These are phyloP conservation scores for Ptycholaimellus sp. DNA, from an alignment of 2,888 invertebrate genomes.

Conservation along the genomic window DNA sequence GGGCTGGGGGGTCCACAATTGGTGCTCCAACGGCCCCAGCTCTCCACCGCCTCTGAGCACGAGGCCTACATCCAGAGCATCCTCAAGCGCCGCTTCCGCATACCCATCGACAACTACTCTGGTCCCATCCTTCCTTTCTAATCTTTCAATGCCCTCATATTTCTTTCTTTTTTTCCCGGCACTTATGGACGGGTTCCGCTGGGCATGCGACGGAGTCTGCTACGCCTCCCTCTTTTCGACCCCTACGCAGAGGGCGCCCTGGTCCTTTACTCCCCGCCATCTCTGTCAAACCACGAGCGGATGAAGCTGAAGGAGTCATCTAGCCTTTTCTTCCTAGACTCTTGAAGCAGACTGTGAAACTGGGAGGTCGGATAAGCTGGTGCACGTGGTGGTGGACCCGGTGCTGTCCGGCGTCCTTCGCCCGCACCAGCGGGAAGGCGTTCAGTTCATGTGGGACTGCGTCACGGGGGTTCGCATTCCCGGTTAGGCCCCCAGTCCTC, in stretches of 20 bases:
- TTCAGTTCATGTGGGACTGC: constrained; percentile 96
- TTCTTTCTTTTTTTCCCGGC: too few species aligned
- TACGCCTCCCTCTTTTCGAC: constrained; percentile 16
- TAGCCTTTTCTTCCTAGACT: too few species aligned
- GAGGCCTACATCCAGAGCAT: constrained; percentile 58
- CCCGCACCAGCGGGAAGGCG: constrained; percentile 95
- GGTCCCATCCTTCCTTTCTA: too few species aligned
- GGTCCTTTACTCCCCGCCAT: constrained; percentile 59
- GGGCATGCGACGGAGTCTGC: constrained; percentile 14
- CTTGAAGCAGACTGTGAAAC: too few species aligned
- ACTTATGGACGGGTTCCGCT: constrained; percentile 7
- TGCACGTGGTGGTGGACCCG: constrained; percentile 94
- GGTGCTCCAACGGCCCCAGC: too few species aligned
- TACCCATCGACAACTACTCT: constrained; percentile 71
- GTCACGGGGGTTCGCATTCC: constrained; percentile 67
- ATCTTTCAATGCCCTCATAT: too few species aligned
- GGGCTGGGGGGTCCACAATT: too few species aligned
- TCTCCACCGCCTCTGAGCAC: constrained; percentile 29
- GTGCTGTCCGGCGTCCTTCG: constrained; percentile 60
- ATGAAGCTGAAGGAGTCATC: constrained; percentile 51
- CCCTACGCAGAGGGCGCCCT: constrained; percentile 30
- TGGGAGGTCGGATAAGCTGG: too few species aligned
- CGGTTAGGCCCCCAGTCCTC: too few species aligned
- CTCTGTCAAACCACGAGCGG: constrained; percentile 58
- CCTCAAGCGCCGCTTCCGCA: constrained; percentile 58